These are phyloP conservation scores for Eilema sororculum DNA, from an alignment of 2,888 invertebrate species.

Conservation along the genomic window DNA sequence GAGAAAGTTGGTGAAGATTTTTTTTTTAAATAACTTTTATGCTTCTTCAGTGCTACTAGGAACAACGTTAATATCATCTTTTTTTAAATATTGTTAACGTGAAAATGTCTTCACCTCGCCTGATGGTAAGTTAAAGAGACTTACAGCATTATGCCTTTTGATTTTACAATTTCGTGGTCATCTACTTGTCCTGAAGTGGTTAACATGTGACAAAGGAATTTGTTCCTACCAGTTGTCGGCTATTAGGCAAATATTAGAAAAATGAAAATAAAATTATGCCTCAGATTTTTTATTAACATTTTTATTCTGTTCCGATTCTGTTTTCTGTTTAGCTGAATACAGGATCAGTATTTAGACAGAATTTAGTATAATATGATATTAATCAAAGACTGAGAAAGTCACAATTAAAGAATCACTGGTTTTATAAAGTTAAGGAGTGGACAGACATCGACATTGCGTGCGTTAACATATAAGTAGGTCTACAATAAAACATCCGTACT, in stretches of 20 bases:
- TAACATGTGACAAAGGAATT: not conserved
- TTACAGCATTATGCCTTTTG: too few relatives aligned
- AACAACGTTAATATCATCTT: too few relatives aligned
- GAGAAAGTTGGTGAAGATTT: too few relatives aligned
- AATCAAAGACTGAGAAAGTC: conserved; percentile 24
- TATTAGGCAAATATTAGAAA: conserved; percentile 12
- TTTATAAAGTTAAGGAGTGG: conserved; percentile 15
- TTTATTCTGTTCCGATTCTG: conserved; percentile 3
- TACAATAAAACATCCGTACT: too few relatives aligned
- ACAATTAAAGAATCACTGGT: conserved; percentile 22
- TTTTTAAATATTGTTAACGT: too few relatives aligned
- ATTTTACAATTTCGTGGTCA: too few relatives aligned
- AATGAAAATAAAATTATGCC: conserved; percentile 11
- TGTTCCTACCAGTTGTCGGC: not conserved
- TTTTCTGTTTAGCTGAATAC: not conserved
- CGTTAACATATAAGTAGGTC: conserved; percentile 1
- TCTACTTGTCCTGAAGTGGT: not conserved
- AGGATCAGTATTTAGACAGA: conserved; percentile 13
- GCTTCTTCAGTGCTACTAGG: too few relatives aligned
- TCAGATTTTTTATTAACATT: conserved; percentile 3
- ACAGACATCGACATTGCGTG: conserved; percentile 10
- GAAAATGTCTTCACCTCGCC: too few relatives aligned
- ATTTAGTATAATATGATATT: conserved; percentile 25
- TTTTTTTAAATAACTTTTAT: too few relatives aligned
- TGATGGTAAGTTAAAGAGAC: too few relatives aligned